These are phyloP conservation scores for Darevskia nairensis DNA, from an alignment of 2,797 vertebrate genomes.

Conservation along the genomic window DNA sequence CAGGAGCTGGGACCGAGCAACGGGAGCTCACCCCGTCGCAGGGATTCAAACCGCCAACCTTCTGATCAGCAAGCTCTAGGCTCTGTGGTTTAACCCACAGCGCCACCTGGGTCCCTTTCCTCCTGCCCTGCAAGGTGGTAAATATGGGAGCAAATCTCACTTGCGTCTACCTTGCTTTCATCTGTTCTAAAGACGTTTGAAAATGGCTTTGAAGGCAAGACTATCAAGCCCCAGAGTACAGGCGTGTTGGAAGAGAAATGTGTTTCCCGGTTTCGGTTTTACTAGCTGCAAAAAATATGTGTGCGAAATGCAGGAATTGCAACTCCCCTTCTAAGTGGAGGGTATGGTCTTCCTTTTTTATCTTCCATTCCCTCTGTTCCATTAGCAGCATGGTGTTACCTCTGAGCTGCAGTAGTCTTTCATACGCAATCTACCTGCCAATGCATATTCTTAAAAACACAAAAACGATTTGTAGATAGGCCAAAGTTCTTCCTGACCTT, in stretches of 20 bases:
- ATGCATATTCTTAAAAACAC: background rate
- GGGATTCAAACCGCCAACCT: too few species aligned
- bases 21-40: too few species aligned
- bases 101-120: too few species aligned
- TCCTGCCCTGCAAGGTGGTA: background rate
- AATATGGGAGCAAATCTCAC: background rate
- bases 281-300: background rate
- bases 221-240: background rate
- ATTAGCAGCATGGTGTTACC: background rate
- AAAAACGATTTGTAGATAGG: background rate
- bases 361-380: background rate
- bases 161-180: background rate
- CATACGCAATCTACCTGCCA: background rate
- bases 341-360: background rate
- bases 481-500: background rate
- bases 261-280: background rate
- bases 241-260: background rate
- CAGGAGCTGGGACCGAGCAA: too few species aligned
- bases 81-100: too few species aligned
- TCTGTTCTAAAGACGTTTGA: background rate
- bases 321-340: background rate
- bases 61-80: too few species aligned
- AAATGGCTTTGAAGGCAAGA: background rate
- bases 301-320: background rate
- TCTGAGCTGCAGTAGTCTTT: background rate